phyloP scores from a whole-genome alignment of 1,140 invertebrate species.

The Nautilus pompilius region DNA sequence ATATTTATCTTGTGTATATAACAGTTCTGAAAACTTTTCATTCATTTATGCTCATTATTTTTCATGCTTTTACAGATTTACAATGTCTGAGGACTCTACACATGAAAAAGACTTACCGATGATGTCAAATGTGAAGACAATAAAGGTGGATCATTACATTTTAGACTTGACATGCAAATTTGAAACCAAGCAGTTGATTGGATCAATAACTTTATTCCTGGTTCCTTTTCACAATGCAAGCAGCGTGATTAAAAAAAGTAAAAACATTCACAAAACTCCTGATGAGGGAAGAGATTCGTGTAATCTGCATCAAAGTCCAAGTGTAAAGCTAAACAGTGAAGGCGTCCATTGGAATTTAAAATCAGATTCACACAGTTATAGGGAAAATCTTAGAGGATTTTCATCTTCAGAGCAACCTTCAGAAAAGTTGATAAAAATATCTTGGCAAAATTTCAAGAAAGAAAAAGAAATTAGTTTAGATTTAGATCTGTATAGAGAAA shows the following conservation, averaged over 20 bases:
- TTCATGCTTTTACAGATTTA: no score
- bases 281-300: not conserved
- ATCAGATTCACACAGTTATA: not conserved
- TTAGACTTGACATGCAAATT: conserved; percentile 37
- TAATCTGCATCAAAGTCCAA: not conserved
- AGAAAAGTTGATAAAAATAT: no score
- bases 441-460: no score
- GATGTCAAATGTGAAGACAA: conserved; percentile 43
- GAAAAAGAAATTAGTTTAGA: no score
- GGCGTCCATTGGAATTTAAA: not conserved
- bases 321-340: not conserved
- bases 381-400: not conserved
- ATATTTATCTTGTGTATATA: no score
- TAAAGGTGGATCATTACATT: conserved; percentile 43
- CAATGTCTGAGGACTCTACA: no score
- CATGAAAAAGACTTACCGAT: conserved; percentile 54
- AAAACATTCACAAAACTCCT: not conserved
- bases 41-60: no score
- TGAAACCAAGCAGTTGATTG: conserved; percentile 24
- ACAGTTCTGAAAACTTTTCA: no score
- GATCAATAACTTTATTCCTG: conserved; percentile 29
- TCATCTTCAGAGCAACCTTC: not conserved
- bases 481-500: no score
- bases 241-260: conserved; percentile 15
- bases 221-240: conserved; percentile 5